These are phyloP conservation scores for Rhyacophila brunnea DNA, from an alignment of 1,140 invertebrate genomes.

Conservation along the genomic window DNA sequence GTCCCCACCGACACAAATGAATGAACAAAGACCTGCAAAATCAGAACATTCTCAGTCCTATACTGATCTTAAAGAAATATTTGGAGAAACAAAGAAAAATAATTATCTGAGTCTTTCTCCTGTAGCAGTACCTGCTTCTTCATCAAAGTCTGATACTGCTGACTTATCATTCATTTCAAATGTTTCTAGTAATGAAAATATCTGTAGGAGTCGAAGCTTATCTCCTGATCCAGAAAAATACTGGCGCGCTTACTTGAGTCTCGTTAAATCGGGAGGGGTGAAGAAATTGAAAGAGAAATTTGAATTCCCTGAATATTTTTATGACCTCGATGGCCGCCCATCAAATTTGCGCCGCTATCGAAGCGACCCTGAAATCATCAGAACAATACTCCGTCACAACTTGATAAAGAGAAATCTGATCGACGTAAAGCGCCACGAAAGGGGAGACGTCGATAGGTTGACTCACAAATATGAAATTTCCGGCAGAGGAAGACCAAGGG, in stretches of 20 bases:
- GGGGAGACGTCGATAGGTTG: constrained; percentile 62
- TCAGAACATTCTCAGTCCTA: constrained; percentile 66
- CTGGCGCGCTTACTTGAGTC: constrained; percentile 66
- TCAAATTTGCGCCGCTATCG: constrained; percentile 61
- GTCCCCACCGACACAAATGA: constrained; percentile 30
- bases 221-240: constrained; percentile 68
- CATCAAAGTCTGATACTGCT: constrained; percentile 11
- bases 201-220: constrained; percentile 62
- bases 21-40: constrained; percentile 33
- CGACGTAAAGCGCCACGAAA: constrained; percentile 53
- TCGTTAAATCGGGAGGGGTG: constrained; percentile 74
- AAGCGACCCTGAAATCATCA: constrained; percentile 74
- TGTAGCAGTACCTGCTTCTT: constrained; percentile 42
- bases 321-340: constrained; percentile 45
- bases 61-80: constrained; percentile 73
- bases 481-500: constrained; percentile 49
- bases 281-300: constrained; percentile 70
- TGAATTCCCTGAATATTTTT: constrained; percentile 55
- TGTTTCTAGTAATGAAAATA: constrained; percentile 63
- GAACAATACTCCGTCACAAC: constrained; percentile 55
- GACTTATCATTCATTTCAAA: constrained; percentile 19
- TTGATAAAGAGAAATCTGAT: constrained; percentile 47
- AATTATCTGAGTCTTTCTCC: constrained; percentile 48
- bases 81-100: constrained; percentile 65
- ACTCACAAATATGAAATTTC: constrained; percentile 59